phyloP scores from a whole-genome alignment of 2,888 invertebrate genomes.

The Mechanitis mazaeus region DNA sequence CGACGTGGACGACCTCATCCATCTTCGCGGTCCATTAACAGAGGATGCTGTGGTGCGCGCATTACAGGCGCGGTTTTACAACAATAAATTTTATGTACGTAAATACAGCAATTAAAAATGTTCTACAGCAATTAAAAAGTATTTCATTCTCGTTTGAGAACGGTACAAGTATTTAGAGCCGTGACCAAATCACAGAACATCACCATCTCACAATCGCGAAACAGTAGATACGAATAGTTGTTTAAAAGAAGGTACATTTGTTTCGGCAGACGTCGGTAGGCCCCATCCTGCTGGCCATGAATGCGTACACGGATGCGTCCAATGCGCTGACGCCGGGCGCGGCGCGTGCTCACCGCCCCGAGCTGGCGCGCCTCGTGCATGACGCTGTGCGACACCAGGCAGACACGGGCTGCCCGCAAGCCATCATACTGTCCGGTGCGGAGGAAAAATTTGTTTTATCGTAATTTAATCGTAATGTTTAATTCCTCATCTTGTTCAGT shows the following conservation, averaged over 20 bases:
- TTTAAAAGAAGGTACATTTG: too few relatives aligned
- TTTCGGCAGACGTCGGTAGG: conserved; percentile 91
- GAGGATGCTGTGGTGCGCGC: conserved; percentile 96
- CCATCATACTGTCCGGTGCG: conserved; percentile 90
- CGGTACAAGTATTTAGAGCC: not conserved
- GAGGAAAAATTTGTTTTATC: too few relatives aligned
- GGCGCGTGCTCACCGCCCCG: conserved; percentile 85
- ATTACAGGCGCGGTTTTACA: conserved; percentile 91
- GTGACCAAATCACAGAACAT: too few relatives aligned
- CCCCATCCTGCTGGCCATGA: conserved; percentile 91
- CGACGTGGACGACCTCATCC: conserved; percentile 92
- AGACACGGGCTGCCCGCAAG: conserved; percentile 96
- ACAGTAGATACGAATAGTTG: too few relatives aligned
- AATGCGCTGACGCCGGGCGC: conserved; percentile 92
- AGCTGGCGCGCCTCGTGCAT: conserved; percentile 91
- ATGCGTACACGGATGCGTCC: conserved; percentile 91
- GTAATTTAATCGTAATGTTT: not conserved
- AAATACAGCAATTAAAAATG: not conserved
- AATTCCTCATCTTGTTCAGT: too few relatives aligned
- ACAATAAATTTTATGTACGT: conserved; percentile 92
- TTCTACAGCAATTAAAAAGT: too few relatives aligned
- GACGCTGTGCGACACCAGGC: conserved; percentile 95
- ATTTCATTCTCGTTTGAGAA: too few relatives aligned
- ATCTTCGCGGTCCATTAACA: conserved; percentile 93
- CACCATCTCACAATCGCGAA: too few relatives aligned